Conservation (phyloP, 1,140 invertebrate genomes). For the Calephelis virginiensis region DNA sequence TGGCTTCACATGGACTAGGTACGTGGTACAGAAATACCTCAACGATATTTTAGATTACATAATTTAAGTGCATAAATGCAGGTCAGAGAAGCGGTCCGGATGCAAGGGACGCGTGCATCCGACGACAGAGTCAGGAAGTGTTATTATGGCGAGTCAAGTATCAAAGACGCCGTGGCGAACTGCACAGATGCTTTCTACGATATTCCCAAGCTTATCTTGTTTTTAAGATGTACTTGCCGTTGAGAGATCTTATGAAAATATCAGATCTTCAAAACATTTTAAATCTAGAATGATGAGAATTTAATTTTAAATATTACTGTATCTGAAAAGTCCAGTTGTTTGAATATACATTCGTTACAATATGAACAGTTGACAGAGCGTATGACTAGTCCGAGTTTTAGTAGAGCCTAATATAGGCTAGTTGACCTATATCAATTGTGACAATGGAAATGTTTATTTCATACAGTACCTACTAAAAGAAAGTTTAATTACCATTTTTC, state of each 20-base stretch:
- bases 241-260: conserved; percentile 6
- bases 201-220: conserved; percentile 3
- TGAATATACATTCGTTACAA: no score
- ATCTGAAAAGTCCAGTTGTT: no score
- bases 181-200: conserved; percentile 4
- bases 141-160: conserved; percentile 5
- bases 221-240: conserved; percentile 3
- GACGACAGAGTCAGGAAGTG: conserved; percentile 3
- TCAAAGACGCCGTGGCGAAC: conserved; percentile 1
- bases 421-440: no score
- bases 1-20: no score
- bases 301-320: background rate
- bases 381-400: no score
- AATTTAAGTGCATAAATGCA: background rate
- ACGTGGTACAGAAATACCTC: background rate
- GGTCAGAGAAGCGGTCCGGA: background rate
- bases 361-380: no score
- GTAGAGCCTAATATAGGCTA: no score
- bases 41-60: background rate
- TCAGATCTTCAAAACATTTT: background rate
- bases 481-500: no score
- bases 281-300: background rate
- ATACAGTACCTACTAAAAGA: no score
- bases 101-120: conserved; percentile 5
- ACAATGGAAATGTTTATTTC: no score